These are phyloP conservation scores for Herpailurus yagouaroundi DNA, from an alignment of 2,113 vertebrate species.

Conservation along the genomic window DNA sequence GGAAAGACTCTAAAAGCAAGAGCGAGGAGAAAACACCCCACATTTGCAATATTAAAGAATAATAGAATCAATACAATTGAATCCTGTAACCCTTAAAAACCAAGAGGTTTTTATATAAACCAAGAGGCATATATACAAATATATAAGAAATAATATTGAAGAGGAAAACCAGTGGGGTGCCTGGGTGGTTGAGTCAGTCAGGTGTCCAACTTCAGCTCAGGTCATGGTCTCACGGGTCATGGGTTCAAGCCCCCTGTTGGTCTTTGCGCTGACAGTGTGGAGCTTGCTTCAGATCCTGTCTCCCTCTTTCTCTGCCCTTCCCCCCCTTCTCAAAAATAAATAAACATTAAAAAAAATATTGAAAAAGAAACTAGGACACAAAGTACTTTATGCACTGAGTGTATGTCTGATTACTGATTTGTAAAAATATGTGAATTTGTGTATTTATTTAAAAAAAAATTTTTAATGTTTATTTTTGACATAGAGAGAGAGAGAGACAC, in stretches of 20 bases:
- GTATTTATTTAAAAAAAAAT: too few relatives aligned
- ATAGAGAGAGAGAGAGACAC: too few relatives aligned
- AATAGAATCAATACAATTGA: background rate
- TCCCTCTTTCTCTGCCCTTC: background rate
- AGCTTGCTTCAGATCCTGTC: background rate
- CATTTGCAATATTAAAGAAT: conserved; percentile 4
- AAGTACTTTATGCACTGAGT: background rate
- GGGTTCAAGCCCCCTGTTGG: background rate
- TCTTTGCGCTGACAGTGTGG: background rate
- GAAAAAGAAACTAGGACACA: background rate
- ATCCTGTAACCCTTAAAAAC: background rate
- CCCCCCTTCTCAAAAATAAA: background rate
- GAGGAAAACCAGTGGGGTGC: background rate
- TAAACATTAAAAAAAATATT: background rate
- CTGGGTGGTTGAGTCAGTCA: background rate
- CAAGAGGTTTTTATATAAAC: background rate
- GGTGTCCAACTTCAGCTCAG: background rate
- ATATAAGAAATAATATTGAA: background rate
- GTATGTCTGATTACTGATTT: background rate
- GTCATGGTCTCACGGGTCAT: background rate
- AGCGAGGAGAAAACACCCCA: background rate
- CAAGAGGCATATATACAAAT: background rate
- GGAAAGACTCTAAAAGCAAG: background rate
- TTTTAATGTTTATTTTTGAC: too few relatives aligned
- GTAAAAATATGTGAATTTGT: conserved; percentile 25